Evolutionary conservation across 1,140 invertebrate genomes (phyloP).

Genomic region (Cataglyphis hispanica): DNA sequence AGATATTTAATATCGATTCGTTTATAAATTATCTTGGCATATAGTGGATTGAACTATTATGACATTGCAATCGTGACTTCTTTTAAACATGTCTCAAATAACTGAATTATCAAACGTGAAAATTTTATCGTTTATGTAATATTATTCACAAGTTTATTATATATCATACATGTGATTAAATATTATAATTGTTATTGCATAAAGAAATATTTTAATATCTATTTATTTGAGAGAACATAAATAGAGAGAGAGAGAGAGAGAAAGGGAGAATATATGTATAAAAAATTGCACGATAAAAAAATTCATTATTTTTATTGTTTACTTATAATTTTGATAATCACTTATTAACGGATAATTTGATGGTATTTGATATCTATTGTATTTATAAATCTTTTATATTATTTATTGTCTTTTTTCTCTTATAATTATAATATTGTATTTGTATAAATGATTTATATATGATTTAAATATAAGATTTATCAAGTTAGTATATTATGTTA

Average conservation of each 20-base stretch:
- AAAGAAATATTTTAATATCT: not conserved
- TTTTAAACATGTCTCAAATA: not conserved
- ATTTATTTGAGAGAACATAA: not conserved
- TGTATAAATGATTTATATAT: not conserved
- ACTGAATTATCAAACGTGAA: not conserved
- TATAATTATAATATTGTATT: not conserved
- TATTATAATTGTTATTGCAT: slow-evolving; percentile 4
- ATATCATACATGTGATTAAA: not conserved
- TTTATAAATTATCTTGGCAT: not conserved
- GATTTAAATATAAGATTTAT: not conserved
- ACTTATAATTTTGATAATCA: not conserved
- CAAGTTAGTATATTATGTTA: not conserved
- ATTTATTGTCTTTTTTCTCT: too few species aligned
- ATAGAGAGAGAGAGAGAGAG: too few species aligned
- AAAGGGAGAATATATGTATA: not conserved
- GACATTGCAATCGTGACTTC: not conserved
- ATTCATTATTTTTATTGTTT: not conserved
- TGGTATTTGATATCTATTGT: not conserved
- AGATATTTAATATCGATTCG: not conserved
- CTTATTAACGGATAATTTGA: not conserved
- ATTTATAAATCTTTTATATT: too few species aligned
- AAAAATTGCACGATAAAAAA: not conserved
- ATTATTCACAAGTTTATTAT: not conserved
- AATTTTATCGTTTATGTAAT: slow-evolving; percentile 25
- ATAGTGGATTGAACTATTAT: not conserved